Percentiles rank a stretch among this genome's conserved stretches.
These are phyloP conservation scores for Hemibagrus wyckioides DNA, from an alignment of 2,113 vertebrate genomes.

Conservation along the genomic window DNA sequence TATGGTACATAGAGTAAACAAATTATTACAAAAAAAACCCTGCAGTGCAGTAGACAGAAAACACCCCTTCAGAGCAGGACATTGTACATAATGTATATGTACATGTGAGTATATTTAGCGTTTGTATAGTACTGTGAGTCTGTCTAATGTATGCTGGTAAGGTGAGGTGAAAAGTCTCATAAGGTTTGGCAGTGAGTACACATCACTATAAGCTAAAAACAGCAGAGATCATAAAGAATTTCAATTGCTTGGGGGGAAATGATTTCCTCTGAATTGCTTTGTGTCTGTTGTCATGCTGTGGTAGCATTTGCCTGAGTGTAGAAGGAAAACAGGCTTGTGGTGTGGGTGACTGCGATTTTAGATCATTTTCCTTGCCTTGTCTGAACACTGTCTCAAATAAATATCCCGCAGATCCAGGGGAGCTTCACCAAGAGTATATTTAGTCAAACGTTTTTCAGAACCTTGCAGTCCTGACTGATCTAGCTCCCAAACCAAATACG, in stretches of 20 bases:
- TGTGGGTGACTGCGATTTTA: not conserved
- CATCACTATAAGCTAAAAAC: not conserved
- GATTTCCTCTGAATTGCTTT: not conserved
- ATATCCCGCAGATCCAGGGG: not conserved
- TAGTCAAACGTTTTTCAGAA: not conserved
- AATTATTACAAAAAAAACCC: not conserved
- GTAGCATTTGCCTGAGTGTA: not conserved
- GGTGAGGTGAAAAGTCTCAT: not conserved
- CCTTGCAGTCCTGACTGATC: not conserved
- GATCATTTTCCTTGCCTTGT: not conserved
- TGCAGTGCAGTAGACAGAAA: not conserved
- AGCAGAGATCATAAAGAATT: not conserved
- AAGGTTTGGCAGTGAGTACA: not conserved
- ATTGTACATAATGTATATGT: not conserved
- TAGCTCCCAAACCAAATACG: not conserved
- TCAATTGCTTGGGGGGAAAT: slow-evolving; percentile 1
- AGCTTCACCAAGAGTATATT: slow-evolving; percentile 8
- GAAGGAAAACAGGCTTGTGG: not conserved
- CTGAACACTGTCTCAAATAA: not conserved
- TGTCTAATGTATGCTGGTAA: not conserved
- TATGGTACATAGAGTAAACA: not conserved
- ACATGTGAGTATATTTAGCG: not conserved
- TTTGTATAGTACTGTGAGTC: not conserved
- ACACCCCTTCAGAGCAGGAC: not conserved
- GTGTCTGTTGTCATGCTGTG: slow-evolving; percentile 2